Evolutionary conservation across 2,888 invertebrate species (phyloP).

Genomic region (Branchipolynoe longqiensis): DNA sequence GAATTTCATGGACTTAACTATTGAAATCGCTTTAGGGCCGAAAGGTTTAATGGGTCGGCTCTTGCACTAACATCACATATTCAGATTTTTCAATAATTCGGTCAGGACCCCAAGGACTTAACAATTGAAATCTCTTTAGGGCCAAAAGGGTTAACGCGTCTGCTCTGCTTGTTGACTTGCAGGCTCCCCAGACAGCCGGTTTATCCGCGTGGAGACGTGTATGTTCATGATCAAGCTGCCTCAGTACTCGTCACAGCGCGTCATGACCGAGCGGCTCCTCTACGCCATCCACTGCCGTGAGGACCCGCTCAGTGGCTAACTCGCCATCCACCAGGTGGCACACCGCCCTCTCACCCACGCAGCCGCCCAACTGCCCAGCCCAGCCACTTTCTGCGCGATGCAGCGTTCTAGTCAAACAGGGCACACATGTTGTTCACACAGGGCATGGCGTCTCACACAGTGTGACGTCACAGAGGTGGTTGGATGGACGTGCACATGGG

Average conservation of each 20-base stretch:
- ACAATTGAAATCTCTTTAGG: too few relatives aligned
- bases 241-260: constrained; percentile 79
- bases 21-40: too few relatives aligned
- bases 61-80: too few relatives aligned
- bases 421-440: not conserved
- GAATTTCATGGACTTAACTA: too few relatives aligned
- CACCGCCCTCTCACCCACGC: not conserved
- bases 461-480: not conserved
- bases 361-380: not conserved
- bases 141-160: too few relatives aligned
- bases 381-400: not conserved
- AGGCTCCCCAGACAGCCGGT: constrained; percentile 78
- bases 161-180: constrained; percentile 37
- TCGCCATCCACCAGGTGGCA: not conserved
- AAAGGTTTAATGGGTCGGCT: too few relatives aligned
- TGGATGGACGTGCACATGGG: too few relatives aligned
- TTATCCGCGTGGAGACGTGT: constrained; percentile 81
- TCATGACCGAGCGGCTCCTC: constrained; percentile 79
- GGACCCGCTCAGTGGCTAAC: constrained; percentile 80
- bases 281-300: constrained; percentile 81
- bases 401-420: not conserved
- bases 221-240: constrained; percentile 82
- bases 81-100: too few relatives aligned
- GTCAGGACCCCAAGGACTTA: too few relatives aligned
- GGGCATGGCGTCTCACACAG: not conserved